phyloP scores from a whole-genome alignment of 2,113 vertebrate species.

The Oryzias curvinotus region DNA sequence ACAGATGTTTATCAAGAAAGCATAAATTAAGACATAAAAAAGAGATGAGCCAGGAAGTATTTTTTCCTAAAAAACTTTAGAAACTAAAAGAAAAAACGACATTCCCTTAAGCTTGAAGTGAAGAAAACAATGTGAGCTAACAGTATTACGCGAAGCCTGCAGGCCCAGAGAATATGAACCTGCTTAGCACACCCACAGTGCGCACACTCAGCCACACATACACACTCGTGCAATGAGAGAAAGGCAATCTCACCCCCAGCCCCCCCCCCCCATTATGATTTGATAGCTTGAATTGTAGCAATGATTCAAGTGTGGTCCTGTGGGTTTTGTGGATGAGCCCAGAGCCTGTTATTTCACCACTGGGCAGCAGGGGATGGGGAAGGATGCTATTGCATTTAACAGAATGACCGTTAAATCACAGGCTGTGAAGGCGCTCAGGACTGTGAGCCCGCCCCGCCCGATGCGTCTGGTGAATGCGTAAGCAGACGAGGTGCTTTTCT shows the following conservation, averaged over 20 bases:
- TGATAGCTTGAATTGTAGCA: slow-evolving; percentile 74
- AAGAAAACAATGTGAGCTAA: slow-evolving; percentile 65
- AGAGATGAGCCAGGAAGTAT: neutral
- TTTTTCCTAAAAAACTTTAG: neutral
- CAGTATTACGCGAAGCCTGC: slow-evolving; percentile 71
- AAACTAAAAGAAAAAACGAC: slow-evolving; percentile 12
- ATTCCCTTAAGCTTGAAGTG: slow-evolving; percentile 20
- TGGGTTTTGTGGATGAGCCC: slow-evolving; percentile 64
- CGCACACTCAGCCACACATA: slow-evolving; percentile 41
- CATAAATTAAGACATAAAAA: neutral
- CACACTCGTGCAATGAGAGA: slow-evolving; percentile 46
- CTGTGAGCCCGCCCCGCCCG: slow-evolving; percentile 22
- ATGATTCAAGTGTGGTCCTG: slow-evolving; percentile 73
- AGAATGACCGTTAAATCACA: slow-evolving; percentile 71
- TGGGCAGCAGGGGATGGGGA: slow-evolving; percentile 54
- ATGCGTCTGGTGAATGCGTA: slow-evolving; percentile 28
- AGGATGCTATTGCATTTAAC: slow-evolving; percentile 58
- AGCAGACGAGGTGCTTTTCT: neutral
- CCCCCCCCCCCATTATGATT: slow-evolving; percentile 71
- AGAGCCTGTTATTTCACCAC: slow-evolving; percentile 66
- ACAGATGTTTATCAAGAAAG: neutral
- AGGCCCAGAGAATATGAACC: slow-evolving; percentile 54
- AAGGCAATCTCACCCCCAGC: slow-evolving; percentile 71
- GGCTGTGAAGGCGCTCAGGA: slow-evolving; percentile 62
- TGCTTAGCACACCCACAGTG: slow-evolving; percentile 43